These are phyloP conservation scores for Parus major DNA, from an alignment of 2,113 vertebrate species.

Conservation along the genomic window DNA sequence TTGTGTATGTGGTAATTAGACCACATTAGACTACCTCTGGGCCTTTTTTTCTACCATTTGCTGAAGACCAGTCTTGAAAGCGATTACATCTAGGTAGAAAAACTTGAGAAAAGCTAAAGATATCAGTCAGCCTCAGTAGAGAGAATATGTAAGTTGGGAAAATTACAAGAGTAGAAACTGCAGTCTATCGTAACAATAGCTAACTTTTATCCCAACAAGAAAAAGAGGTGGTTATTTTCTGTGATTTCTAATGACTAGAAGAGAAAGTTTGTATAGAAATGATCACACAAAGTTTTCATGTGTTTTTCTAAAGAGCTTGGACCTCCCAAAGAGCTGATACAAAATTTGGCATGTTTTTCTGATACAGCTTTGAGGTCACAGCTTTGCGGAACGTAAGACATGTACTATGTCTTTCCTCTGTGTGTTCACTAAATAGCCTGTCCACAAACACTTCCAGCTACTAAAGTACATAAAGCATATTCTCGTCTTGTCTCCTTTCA, in stretches of 20 bases:
- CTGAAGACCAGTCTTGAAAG: neutral
- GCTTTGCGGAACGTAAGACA: neutral
- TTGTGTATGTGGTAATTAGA: neutral
- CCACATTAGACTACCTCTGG: neutral
- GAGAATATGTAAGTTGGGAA: neutral
- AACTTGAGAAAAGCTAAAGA: neutral
- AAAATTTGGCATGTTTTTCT: neutral
- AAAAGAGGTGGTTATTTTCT: neutral
- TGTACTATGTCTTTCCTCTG: neutral
- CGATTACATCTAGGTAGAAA: neutral
- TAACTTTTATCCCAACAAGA: neutral
- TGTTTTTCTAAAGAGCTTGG: neutral
- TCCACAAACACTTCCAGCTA: neutral
- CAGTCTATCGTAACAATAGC: neutral
- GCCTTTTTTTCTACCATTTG: neutral
- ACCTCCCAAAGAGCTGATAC: too few species aligned
- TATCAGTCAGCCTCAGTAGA: neutral
- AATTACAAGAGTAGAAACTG: neutral
- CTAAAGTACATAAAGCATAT: neutral
- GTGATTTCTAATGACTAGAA: neutral
- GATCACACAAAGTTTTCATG: neutral
- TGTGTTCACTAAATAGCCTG: neutral
- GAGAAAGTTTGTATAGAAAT: neutral
- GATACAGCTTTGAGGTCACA: neutral
- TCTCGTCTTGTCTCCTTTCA: neutral